These are phyloP conservation scores for Dinocampus coccinellae DNA, from an alignment of 2,888 invertebrate genomes.

Conservation along the genomic window DNA sequence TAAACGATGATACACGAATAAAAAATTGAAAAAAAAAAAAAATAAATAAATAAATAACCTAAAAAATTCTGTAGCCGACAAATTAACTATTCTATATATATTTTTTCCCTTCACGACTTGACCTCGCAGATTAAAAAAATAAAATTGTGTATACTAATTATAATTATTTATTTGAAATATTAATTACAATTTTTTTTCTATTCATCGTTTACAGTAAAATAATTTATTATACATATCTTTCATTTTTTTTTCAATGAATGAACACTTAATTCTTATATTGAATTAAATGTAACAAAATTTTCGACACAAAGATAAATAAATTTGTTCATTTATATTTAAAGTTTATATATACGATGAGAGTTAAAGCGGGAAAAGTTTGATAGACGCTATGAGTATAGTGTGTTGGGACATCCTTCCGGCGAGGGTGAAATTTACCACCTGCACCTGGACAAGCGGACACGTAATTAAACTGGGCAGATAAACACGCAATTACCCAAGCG, in stretches of 20 bases:
- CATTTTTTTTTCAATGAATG: too few relatives aligned
- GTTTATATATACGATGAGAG: not conserved
- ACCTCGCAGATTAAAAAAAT: too few relatives aligned
- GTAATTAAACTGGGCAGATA: slow-evolving; percentile 64
- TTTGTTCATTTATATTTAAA: not conserved
- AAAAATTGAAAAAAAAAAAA: too few relatives aligned
- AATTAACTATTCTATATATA: slow-evolving; percentile 34
- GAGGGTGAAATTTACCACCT: slow-evolving; percentile 58
- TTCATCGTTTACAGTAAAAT: too few relatives aligned
- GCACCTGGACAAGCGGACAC: slow-evolving; percentile 62
- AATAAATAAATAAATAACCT: not conserved
- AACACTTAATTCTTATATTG: too few relatives aligned
- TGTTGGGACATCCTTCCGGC: slow-evolving; percentile 18
- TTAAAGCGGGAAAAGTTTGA: not conserved
- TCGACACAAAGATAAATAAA: not conserved
- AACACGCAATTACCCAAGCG: slow-evolving; percentile 63
- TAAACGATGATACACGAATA: too few relatives aligned
- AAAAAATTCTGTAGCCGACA: slow-evolving; percentile 34
- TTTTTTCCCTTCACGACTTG: slow-evolving; percentile 5
- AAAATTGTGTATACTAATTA: too few relatives aligned
- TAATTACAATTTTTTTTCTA: too few relatives aligned
- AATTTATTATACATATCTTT: too few relatives aligned
- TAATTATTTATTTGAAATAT: too few relatives aligned
- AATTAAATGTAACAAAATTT: too few relatives aligned
- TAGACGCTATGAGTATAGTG: not conserved